Conservation (phyloP, 2,113 vertebrate genomes). For the Aptenodytes patagonicus region DNA sequence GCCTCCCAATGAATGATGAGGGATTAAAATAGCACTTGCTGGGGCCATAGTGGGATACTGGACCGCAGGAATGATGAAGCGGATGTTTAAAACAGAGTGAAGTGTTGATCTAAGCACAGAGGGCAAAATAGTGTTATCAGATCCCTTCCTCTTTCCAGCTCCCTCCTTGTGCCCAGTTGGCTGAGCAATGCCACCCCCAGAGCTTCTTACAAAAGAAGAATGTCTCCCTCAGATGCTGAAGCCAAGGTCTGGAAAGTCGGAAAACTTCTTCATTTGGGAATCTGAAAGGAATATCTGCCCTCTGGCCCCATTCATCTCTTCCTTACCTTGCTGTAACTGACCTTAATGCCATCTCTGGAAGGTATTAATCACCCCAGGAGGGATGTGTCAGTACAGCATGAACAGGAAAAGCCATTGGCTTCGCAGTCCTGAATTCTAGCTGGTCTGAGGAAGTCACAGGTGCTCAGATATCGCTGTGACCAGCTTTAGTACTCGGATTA, state of each 20-base stretch:
- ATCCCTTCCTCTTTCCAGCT: conserved; percentile 51
- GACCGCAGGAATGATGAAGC: conserved; percentile 29
- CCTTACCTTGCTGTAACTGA: neutral
- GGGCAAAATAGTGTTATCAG: conserved; percentile 43
- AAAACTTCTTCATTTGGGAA: neutral
- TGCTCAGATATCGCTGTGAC: conserved; percentile 41
- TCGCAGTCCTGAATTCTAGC: conserved; percentile 11
- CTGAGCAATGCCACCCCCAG: neutral
- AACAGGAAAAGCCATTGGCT: conserved; percentile 44
- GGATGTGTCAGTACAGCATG: neutral
- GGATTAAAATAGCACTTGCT: conserved; percentile 67
- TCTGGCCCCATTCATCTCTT: neutral
- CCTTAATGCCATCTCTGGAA: neutral
- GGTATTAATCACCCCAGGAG: neutral
- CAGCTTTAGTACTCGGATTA: conserved; percentile 43
- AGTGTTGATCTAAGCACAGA: conserved; percentile 35
- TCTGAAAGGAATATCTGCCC: neutral
- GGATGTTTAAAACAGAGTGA: conserved; percentile 62
- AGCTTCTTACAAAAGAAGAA: neutral
- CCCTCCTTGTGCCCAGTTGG: conserved; percentile 6
- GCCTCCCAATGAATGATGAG: conserved; percentile 57
- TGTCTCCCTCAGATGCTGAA: neutral
- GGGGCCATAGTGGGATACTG: conserved; percentile 35
- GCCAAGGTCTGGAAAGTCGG: neutral
- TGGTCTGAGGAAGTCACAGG: conserved; percentile 49